Evolutionary conservation across 2,797 vertebrate species (phyloP), one percentile per base, ranked within the genome.

Genomic region (Alectoris magna): DNA sequence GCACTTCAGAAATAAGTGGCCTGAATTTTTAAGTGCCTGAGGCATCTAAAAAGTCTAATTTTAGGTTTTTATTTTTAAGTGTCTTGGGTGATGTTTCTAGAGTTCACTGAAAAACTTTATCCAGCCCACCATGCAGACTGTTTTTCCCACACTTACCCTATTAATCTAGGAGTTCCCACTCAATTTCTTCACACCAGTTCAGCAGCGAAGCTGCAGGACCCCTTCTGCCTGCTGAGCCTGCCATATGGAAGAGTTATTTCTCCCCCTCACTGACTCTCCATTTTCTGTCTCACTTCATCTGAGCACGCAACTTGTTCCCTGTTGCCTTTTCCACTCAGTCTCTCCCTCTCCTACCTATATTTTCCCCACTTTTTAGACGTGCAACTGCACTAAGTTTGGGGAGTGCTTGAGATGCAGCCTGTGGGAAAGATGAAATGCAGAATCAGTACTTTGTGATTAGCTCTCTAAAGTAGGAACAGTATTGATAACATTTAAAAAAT

Each of bases 151-250:
- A 91, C 80, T 91, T 6, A 16, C 74, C 48, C 60, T 95, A 94
- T 93, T 95, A 95, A 96, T 93, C 67, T 91, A 71, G 78, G 88
- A 68, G 83, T 55, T 96, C 84, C 96, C 91, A 96, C 94, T 84
- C 91, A 93, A 81, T 91, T 94, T 96, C 71, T 96, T 96, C 92
- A 91, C 94, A 94, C 79, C 77, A 88, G 85, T 87, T 95, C 94
- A 92, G 70, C 71, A 71, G 39, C 58, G 76, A 83, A 88, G 87
- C 92, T 82, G 60, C 92, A 93, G 83, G 56, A 92, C 73, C 76
- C 84, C 77, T 96, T 73, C 76, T 89, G 88, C 82, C 94, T 95
- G 75, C 88, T 94, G 66, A 93, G 87, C 88, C 91, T 94, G 82
- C 93, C 96, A 96, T 93, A 93, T 93, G 93, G 93, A 94, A 84